A percentile compares a stretch with the other conserved stretches of the same genome.
These are phyloP conservation scores for Turnix velox DNA, from an alignment of 2,113 vertebrate species.

Conservation along the genomic window DNA sequence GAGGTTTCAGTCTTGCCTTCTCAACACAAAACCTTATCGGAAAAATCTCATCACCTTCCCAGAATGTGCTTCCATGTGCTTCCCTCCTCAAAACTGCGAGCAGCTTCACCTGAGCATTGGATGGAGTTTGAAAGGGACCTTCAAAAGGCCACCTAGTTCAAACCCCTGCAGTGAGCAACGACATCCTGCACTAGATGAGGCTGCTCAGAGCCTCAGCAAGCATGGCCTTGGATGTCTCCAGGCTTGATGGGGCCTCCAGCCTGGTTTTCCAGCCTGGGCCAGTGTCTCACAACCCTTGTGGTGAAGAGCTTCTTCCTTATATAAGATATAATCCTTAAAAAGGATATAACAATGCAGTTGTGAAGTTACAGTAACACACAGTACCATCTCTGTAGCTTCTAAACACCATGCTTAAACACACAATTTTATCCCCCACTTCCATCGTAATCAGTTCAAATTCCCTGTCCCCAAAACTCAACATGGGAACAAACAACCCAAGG, in stretches of 20 bases:
- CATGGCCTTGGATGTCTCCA: too few species aligned
- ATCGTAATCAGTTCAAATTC: not conserved
- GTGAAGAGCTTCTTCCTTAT: too few species aligned
- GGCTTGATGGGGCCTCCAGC: too few species aligned
- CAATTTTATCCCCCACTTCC: not conserved
- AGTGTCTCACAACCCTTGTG: too few species aligned
- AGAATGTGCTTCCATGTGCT: rapidly evolving
- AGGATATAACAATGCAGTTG: not conserved
- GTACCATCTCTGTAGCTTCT: not conserved
- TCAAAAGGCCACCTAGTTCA: too few species aligned
- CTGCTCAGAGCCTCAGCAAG: too few species aligned
- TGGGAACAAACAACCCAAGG: not conserved
- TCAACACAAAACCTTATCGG: not conserved
- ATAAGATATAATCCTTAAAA: too few species aligned
- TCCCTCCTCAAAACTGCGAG: not conserved
- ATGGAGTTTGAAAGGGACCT: too few species aligned
- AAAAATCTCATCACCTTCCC: not conserved
- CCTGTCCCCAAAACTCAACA: not conserved
- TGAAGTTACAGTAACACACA: rapidly evolving
- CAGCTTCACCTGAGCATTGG: rapidly evolving
- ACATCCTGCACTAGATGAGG: too few species aligned
- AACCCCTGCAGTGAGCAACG: too few species aligned
- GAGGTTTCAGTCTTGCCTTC: not conserved
- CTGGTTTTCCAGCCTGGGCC: too few species aligned
- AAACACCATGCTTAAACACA: not conserved